phyloP scores from a whole-genome alignment of 1,140 invertebrate genomes.

The Lepidurus couesii region DNA sequence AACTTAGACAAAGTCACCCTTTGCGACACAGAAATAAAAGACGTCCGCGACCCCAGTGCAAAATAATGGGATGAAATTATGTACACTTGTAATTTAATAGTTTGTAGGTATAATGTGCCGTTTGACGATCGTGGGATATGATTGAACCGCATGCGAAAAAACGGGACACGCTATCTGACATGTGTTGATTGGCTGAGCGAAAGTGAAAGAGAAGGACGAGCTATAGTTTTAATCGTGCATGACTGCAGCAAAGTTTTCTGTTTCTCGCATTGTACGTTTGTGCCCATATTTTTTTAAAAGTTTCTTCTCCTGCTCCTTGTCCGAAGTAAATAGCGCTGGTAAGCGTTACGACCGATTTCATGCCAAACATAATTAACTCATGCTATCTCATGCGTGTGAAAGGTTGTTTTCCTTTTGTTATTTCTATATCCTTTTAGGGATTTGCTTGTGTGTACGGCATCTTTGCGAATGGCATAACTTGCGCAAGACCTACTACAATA shows the following conservation, averaged over 20 bases:
- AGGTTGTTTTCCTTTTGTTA: neutral
- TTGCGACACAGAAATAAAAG: neutral
- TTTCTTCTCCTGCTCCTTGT: neutral
- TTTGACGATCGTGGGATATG: conserved; percentile 3
- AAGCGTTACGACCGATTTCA: conserved; percentile 2
- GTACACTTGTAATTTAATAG: conserved; percentile 22
- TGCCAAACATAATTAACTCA: neutral
- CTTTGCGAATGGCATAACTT: neutral
- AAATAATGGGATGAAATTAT: conserved; percentile 10
- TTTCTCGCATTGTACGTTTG: neutral
- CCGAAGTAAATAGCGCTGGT: neutral
- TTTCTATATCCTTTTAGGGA: neutral
- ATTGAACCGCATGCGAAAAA: conserved; percentile 10
- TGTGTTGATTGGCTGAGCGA: neutral
- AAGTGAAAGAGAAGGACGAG: conserved; percentile 1
- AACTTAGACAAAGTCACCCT: conserved; percentile 24
- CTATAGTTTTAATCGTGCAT: neutral
- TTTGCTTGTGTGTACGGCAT: conserved; percentile 11
- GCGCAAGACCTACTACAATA: conserved; percentile 19
- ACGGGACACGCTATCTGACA: neutral
- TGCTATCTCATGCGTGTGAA: neutral
- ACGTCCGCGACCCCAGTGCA: neutral
- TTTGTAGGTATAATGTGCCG: neutral
- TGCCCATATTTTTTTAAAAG: neutral
- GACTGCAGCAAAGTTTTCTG: conserved; percentile 1